phyloP scores from a whole-genome alignment of 2,113 vertebrate genomes.

The Riparia riparia region DNA sequence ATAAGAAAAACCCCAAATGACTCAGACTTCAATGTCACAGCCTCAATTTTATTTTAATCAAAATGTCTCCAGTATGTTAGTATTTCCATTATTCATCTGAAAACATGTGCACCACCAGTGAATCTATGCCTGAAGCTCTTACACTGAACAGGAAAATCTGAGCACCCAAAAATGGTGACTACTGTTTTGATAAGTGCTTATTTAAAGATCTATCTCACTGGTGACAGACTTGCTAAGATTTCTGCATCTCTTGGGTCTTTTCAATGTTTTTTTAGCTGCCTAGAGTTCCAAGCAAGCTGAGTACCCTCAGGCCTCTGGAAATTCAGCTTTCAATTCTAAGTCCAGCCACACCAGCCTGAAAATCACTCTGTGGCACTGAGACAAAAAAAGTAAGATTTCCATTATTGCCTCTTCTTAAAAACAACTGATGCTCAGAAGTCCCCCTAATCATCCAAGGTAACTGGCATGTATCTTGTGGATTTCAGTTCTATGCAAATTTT shows the following conservation, averaged over 20 bases:
- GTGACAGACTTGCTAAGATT: not conserved
- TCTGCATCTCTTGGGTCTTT: not conserved
- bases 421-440: not conserved
- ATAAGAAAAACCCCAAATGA: not conserved
- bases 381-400: not conserved
- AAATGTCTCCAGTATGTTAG: not conserved
- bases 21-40: not conserved
- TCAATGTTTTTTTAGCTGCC: not conserved
- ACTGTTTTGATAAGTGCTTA: not conserved
- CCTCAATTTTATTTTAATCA: not conserved
- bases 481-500: not conserved
- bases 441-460: not conserved
- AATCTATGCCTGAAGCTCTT: not conserved
- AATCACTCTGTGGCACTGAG: not conserved
- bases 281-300: not conserved
- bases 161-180: not conserved
- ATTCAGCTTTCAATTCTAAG: not conserved
- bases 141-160: not conserved
- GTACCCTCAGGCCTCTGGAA: not conserved
- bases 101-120: not conserved
- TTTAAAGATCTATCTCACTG: not conserved
- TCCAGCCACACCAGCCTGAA: not conserved
- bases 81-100: not conserved
- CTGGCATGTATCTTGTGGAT: not conserved
- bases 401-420: not conserved